Evolutionary conservation across 2,888 invertebrate genomes (phyloP), one percentile per base, ranked within the genome.

Genomic region (Dastarcus helophoroides): DNA sequence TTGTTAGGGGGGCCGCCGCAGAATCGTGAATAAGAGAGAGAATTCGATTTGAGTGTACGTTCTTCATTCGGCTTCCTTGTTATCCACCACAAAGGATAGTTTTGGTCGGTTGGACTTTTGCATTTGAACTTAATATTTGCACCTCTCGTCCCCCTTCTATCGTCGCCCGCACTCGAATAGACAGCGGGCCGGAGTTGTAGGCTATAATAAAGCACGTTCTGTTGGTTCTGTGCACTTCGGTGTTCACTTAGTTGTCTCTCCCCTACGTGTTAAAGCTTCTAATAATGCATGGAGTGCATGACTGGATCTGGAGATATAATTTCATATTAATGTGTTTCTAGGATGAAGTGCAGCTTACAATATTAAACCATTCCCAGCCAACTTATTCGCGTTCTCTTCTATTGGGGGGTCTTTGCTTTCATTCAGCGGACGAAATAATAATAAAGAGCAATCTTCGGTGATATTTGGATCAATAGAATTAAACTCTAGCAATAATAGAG

Each of bases 1-100:
- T 58, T 58, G n/a, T n/a, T 37, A 42, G 39, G 46, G 43, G 35
- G 47, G 49, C 51, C 43, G 46, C 43, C 50, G 39, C 37, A 40
- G 52, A 53, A 51, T 53, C 50, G 52, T 51, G 54, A 56, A 52
- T 56, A 54, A 52, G 51, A 50, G 53, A 55, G n/a, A n/a, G n/a
- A 58, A 58, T 58, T 58, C 54, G 57, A 58, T 58, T 58, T 56
- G 49, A 54, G 54, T n/a, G n/a, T n/a, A n/a, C n/a, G n/a, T 54
- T 56, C 56, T 58, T 57, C 57, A 52, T 53, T 51, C 52, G 35
- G 46, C 37, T 40, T 48, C 47, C 54, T 58, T 56, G 56, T 58
- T 57, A 57, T 50, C 51, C 17, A n/a, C 19, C 23, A 33, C 33
- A 33, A 33, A 33, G 33, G 33, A 27, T 8, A 22, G 23, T 23